These are phyloP conservation scores for Seira sanloemensis DNA, from an alignment of 2,888 invertebrate genomes.

Conservation along the genomic window DNA sequence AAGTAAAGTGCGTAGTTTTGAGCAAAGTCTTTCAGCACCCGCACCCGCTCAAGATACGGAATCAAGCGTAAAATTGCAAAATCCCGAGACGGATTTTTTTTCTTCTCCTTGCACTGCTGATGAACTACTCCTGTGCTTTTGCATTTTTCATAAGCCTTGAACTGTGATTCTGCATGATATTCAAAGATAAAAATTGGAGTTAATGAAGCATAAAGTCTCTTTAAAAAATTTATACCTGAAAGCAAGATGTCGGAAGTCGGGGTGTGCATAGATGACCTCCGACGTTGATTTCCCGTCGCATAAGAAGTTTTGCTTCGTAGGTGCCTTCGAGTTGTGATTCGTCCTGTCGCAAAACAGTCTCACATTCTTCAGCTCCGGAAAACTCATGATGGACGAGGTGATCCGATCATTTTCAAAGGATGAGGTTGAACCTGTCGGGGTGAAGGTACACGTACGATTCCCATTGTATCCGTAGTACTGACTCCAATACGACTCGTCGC, in stretches of 20 bases:
- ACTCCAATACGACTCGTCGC: constrained; percentile 69
- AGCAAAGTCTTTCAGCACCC: too few species aligned
- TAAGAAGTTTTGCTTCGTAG: constrained; percentile 82
- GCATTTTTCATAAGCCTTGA: too few species aligned
- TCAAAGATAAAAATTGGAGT: too few species aligned
- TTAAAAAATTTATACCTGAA: too few species aligned
- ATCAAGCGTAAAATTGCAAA: constrained; percentile 16
- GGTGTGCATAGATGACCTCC: constrained; percentile 79
- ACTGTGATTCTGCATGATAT: too few species aligned
- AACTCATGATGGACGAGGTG: constrained; percentile 72
- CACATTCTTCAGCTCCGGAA: constrained; percentile 75
- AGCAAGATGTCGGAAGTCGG: too few species aligned
- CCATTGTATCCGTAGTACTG: constrained; percentile 42
- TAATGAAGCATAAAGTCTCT: too few species aligned
- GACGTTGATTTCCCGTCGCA: constrained; percentile 80
- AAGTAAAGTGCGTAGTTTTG: too few species aligned
- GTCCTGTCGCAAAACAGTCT: constrained; percentile 81
- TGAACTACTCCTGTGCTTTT: too few species aligned
- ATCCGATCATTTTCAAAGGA: constrained; percentile 71
- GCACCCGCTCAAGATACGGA: not conserved
- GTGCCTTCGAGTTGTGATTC: constrained; percentile 80
- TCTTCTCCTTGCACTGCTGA: too few species aligned
- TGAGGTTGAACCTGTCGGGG: constrained; percentile 49
- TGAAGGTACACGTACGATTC: constrained; percentile 58
- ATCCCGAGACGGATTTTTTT: too few species aligned